A percentile compares a stretch with the other conserved stretches of the same genome.
Conservation (phyloP, 2,113 vertebrate genomes). For the Ciconia stormi region DNA sequence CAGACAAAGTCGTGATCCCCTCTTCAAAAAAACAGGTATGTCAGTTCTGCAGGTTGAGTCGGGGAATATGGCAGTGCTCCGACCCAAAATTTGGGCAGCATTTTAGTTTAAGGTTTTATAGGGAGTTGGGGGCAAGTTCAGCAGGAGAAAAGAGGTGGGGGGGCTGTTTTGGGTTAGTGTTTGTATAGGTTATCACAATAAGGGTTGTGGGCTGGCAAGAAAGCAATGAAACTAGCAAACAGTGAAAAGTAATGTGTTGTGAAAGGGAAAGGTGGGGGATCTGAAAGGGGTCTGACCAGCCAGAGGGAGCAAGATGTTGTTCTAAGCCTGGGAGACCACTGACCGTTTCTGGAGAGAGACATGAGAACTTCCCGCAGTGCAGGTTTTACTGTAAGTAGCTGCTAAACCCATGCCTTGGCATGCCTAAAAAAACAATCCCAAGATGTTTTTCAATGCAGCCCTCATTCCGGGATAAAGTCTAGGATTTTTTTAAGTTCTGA, state of each 20-base stretch:
- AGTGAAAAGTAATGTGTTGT: not conserved
- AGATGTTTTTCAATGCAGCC: not conserved
- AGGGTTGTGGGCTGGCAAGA: not conserved
- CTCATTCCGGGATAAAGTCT: not conserved
- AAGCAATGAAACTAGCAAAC: not conserved
- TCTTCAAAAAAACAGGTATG: not conserved
- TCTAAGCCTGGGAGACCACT: not conserved
- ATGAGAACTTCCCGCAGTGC: not conserved
- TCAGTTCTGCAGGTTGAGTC: not conserved
- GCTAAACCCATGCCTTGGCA: not conserved
- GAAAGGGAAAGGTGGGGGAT: not conserved
- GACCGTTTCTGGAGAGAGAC: rapidly evolving
- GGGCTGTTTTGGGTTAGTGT: not conserved
- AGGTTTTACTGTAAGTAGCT: not conserved
- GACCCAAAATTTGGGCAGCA: not conserved
- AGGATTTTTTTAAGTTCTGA: not conserved
- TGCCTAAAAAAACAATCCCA: not conserved
- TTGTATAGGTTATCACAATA: not conserved
- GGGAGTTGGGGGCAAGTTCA: not conserved
- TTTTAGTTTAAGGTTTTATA: not conserved
- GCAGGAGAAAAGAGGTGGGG: not conserved
- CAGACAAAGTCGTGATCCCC: too few species aligned
- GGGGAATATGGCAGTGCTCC: not conserved
- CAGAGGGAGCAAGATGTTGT: not conserved
- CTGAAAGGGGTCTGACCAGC: not conserved